Evolutionary conservation across 2,888 invertebrate genomes (phyloP).

Genomic region (Cinara cedri): DNA sequence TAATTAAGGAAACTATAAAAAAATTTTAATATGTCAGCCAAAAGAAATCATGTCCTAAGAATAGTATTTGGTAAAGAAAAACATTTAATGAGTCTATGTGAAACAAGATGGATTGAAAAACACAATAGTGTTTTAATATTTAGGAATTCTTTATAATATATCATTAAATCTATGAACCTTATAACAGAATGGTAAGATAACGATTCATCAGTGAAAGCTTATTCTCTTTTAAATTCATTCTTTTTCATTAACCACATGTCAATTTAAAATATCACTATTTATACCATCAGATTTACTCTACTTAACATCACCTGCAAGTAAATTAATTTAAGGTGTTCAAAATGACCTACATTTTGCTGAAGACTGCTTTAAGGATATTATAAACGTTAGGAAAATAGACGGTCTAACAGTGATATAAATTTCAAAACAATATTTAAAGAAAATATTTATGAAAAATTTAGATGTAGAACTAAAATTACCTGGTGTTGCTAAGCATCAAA

Average conservation of each 20-base stretch:
- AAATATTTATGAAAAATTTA: background rate
- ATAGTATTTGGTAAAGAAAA: too few species aligned
- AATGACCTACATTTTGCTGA: conserved; percentile 7
- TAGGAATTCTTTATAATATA: too few species aligned
- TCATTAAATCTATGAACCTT: too few species aligned
- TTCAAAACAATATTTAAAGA: conserved; percentile 6
- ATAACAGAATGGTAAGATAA: too few species aligned
- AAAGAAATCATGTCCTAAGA: too few species aligned
- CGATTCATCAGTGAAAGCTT: too few species aligned
- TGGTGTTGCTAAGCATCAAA: background rate
- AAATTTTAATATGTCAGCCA: too few species aligned
- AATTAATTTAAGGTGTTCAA: background rate
- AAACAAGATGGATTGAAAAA: too few species aligned
- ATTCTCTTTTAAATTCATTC: too few species aligned
- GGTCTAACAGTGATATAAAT: conserved; percentile 1
- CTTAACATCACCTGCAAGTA: conserved; percentile 3
- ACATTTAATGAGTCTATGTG: too few species aligned
- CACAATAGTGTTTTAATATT: too few species aligned
- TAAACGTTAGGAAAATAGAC: conserved; percentile 2
- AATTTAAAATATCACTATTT: background rate
- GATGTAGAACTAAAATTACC: background rate
- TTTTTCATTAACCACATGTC: background rate
- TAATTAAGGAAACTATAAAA: too few species aligned
- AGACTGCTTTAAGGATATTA: background rate
- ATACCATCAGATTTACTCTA: conserved; percentile 3